Evolutionary conservation across 30 jellyfish, hydroid and myxozoan genomes (phyloP).

Genomic region (Hydractinia echinata): DNA sequence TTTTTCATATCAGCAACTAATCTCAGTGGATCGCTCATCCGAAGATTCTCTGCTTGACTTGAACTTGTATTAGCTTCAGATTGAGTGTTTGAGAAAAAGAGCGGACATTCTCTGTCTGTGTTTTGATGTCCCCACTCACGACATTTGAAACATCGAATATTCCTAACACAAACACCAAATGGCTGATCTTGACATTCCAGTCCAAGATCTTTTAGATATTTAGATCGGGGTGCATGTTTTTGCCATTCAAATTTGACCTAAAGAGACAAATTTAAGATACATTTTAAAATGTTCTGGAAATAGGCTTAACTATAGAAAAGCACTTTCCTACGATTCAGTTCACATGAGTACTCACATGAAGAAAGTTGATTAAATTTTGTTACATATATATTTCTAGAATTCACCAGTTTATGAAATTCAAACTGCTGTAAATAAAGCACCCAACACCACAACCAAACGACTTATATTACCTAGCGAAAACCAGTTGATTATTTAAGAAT

Average conservation of each 20-base stretch:
- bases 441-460: no score
- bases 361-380: no score
- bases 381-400: no score
- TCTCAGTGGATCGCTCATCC: slow-evolving; percentile 86
- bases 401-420: no score
- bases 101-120: slow-evolving; percentile 94
- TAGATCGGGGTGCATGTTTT: slow-evolving; percentile 87
- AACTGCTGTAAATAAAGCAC: no score
- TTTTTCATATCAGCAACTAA: slow-evolving; percentile 70
- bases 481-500: no score
- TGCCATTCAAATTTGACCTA: slow-evolving; percentile 98
- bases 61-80: slow-evolving; percentile 37
- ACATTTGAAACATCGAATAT: slow-evolving; percentile 85
- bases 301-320: background rate
- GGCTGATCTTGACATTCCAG: slow-evolving; percentile 95
- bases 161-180: slow-evolving; percentile 94
- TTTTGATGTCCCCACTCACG: slow-evolving; percentile 96
- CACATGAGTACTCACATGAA: no score
- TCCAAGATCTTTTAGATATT: slow-evolving; percentile 75
- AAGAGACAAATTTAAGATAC: background rate
- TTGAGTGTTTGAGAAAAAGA: slow-evolving; percentile 24
- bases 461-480: no score
- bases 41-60: slow-evolving; percentile 48
- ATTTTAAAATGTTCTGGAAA: background rate
- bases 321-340: no score